These are phyloP conservation scores for Lasioglossum calceatum DNA, from an alignment of 2,888 invertebrate genomes.

Conservation along the genomic window DNA sequence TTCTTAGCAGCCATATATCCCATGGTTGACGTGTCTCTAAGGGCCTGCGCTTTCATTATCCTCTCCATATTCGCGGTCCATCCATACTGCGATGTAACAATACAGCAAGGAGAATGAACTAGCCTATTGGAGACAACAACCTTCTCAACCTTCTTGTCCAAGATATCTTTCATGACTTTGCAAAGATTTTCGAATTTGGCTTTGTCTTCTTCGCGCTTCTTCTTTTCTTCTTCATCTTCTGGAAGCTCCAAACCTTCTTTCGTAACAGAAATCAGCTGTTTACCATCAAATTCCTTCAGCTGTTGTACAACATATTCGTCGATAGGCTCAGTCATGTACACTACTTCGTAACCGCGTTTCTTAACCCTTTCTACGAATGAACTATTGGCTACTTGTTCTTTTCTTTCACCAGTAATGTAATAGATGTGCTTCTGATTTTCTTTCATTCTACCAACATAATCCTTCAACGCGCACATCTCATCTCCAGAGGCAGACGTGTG, in stretches of 20 bases:
- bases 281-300: conserved; percentile 98
- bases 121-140: conserved; percentile 98
- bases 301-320: conserved; percentile 99
- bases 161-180: conserved; percentile 97
- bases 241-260: conserved; percentile 99
- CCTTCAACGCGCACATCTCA: conserved; percentile 96
- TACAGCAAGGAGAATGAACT: conserved; percentile 99
- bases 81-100: conserved; percentile 99
- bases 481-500: conserved; percentile 98
- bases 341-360: conserved; percentile 98
- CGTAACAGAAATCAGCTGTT: conserved; percentile 97
- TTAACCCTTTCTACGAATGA: conserved; percentile 99
- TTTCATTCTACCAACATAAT: conserved; percentile 99
- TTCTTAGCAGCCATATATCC: conserved; percentile 99
- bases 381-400: conserved; percentile 97
- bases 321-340: conserved; percentile 99
- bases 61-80: conserved; percentile 99
- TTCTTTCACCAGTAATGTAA: conserved; percentile 98
- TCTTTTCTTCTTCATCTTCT: conserved; percentile 98
- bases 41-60: conserved; percentile 99
- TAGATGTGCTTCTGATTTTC: conserved; percentile 99
- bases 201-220: conserved; percentile 96
- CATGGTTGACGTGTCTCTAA: conserved; percentile 98
- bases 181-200: conserved; percentile 91
- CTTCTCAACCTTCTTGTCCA: conserved; percentile 99